Conservation (phyloP, 2,888 invertebrate species). For the Capitulum mitella region DNA sequence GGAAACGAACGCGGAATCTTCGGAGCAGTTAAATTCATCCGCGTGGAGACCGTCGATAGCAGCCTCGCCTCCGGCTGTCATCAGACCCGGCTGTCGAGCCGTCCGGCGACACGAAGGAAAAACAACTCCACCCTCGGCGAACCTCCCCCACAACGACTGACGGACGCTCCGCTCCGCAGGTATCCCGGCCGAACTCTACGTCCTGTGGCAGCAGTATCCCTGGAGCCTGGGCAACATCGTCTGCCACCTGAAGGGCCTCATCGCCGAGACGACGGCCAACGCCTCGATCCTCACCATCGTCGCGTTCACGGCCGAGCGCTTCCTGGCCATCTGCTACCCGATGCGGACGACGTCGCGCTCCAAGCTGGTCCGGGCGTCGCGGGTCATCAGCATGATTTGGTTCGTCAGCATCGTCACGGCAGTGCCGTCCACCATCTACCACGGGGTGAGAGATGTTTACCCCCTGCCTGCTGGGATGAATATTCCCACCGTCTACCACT, state of each 20-base stretch:
- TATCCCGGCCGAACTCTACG: constrained; percentile 31
- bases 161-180: constrained; percentile 14
- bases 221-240: constrained; percentile 31
- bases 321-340: constrained; percentile 33
- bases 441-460: no score
- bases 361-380: constrained; percentile 29
- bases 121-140: no score
- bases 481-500: no score
- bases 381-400: constrained; percentile 32
- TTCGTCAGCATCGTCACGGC: constrained; percentile 30
- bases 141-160: no score
- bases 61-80: no score
- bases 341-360: constrained; percentile 31
- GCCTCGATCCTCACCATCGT: constrained; percentile 32
- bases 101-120: no score
- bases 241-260: constrained; percentile 30
- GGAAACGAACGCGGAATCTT: no score
- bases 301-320: constrained; percentile 32
- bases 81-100: no score
- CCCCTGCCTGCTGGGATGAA: no score
- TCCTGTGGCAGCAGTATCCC: constrained; percentile 32
- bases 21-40: no score
- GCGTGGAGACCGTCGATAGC: no score
- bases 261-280: constrained; percentile 30
- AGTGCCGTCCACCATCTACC: constrained; percentile 30